Conservation (phyloP, 2,797 vertebrate species). For the Lagothrix lagotricha region DNA sequence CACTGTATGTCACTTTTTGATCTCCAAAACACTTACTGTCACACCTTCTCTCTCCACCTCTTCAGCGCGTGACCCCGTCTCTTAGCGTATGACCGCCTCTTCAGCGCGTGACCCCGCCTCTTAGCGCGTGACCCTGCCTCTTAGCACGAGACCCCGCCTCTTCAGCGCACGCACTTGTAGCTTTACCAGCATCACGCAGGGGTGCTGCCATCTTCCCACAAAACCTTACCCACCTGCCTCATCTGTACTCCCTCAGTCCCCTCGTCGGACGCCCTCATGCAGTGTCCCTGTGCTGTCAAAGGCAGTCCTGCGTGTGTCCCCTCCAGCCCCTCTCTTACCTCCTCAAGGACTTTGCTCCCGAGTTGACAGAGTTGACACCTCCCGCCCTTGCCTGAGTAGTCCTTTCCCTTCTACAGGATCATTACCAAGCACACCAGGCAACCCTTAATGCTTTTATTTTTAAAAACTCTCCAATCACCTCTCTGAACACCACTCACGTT, state of each 20-base stretch:
- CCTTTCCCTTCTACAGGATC: no score
- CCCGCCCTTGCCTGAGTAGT: background rate
- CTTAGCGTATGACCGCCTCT: no score
- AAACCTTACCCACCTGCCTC: background rate
- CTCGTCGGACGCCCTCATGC: background rate
- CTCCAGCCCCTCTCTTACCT: background rate
- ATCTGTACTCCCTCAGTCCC: background rate
- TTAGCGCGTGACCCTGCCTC: no score
- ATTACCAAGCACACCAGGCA: background rate
- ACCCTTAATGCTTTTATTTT: background rate
- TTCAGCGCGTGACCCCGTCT: no score
- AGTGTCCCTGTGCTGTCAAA: background rate
- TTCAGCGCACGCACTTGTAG: background rate
- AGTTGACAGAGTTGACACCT: background rate
- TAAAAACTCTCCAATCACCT: background rate
- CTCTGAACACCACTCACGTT: background rate
- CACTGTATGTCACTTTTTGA: background rate
- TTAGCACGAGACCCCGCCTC: no score
- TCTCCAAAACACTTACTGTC: background rate
- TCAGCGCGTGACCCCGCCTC: no score
- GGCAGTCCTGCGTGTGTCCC: background rate
- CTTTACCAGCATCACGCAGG: rapidly evolving
- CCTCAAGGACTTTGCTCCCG: background rate
- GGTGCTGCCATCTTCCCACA: background rate
- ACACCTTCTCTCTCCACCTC: background rate